phyloP scores from a whole-genome alignment of 1,140 invertebrate genomes.

The Eumaeus atala region DNA sequence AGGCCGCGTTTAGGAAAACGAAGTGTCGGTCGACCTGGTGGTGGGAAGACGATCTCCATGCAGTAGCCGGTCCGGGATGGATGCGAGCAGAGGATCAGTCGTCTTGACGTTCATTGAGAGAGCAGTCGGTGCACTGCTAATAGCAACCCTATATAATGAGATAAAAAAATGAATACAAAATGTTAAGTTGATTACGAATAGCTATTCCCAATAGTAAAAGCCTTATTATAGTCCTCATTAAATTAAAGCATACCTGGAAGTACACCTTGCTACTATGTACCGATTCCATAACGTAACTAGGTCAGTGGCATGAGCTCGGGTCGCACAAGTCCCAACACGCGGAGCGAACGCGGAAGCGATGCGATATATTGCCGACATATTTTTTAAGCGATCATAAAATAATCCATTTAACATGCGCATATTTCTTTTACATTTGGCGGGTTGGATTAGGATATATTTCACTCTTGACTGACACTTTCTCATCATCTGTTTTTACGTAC shows the following conservation, averaged over 20 bases:
- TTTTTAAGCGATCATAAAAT: constrained; percentile 7
- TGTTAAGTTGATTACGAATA: too few species aligned
- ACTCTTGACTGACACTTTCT: too few species aligned
- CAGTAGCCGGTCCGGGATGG: too few species aligned
- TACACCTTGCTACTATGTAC: constrained; percentile 21
- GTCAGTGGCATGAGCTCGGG: constrained; percentile 33
- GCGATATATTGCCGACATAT: constrained; percentile 9
- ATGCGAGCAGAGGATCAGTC: too few species aligned
- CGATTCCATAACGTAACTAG: constrained; percentile 37
- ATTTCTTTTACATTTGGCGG: constrained; percentile 1
- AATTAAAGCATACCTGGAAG: neutral
- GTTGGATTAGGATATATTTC: neutral
- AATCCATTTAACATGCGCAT: neutral
- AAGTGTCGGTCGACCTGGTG: too few species aligned
- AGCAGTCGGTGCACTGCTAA: too few species aligned
- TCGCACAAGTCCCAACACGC: constrained; percentile 24
- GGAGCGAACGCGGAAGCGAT: constrained; percentile 19
- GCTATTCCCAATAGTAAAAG: neutral
- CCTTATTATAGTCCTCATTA: constrained; percentile 5
- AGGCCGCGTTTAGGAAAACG: too few species aligned
- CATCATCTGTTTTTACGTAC: too few species aligned
- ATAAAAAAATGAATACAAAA: too few species aligned
- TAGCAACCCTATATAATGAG: too few species aligned
- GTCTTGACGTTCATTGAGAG: too few species aligned
- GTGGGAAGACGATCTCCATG: too few species aligned